These are phyloP conservation scores for Streptopelia turtur DNA, from an alignment of 2,797 vertebrate genomes.

Conservation along the genomic window DNA sequence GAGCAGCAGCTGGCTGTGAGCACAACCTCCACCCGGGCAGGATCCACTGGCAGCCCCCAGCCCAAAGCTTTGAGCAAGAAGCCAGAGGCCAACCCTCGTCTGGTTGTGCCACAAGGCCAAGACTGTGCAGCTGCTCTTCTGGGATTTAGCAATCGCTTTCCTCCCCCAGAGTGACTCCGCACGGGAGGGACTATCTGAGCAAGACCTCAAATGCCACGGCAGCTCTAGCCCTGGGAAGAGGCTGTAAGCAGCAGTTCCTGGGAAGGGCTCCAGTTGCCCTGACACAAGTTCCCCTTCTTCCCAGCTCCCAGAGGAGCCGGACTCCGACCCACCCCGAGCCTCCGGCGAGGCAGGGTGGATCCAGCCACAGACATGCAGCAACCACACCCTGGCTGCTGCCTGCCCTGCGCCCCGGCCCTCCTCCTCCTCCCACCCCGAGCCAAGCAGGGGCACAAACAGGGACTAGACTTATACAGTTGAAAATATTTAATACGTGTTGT, in stretches of 20 bases:
- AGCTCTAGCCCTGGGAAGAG: neutral
- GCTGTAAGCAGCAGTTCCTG: neutral
- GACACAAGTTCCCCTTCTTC: neutral
- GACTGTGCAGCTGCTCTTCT: neutral
- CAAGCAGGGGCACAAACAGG: constrained; percentile 28
- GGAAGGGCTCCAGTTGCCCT: neutral
- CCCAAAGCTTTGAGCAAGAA: rapidly evolving
- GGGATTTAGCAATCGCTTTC: neutral
- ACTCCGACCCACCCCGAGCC: constrained; percentile 1
- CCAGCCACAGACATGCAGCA: constrained; percentile 45
- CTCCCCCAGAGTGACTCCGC: neutral
- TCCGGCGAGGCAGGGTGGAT: constrained; percentile 17
- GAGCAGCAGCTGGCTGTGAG: rapidly evolving
- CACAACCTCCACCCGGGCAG: rapidly evolving
- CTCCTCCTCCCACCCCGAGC: neutral
- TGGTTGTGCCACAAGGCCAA: neutral
- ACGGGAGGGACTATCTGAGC: neutral
- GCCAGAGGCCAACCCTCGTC: neutral
- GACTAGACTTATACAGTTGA: constrained; percentile 55
- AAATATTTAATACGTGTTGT: constrained; percentile 90
- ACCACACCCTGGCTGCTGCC: constrained; percentile 62
- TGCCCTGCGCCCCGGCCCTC: neutral
- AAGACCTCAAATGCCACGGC: neutral
- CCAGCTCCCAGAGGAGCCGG: neutral
- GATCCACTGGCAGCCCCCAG: rapidly evolving